Percentiles rank a stretch among this genome's conserved stretches.
These are phyloP conservation scores for Nettapus auritus DNA, from an alignment of 2,113 vertebrate species.

Conservation along the genomic window DNA sequence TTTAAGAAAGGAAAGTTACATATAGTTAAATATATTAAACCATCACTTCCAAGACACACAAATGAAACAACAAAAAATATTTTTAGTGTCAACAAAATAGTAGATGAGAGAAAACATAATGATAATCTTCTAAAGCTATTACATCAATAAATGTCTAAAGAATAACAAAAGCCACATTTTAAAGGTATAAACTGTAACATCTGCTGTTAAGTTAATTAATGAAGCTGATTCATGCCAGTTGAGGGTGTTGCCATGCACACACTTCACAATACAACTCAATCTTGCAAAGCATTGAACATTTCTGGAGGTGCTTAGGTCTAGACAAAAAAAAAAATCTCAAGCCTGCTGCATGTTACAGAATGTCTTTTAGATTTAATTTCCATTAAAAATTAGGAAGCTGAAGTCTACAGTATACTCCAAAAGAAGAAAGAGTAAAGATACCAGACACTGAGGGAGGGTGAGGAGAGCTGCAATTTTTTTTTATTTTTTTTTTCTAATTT, in stretches of 20 bases:
- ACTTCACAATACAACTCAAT: background rate
- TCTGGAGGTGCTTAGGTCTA: background rate
- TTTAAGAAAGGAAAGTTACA: background rate
- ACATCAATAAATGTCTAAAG: background rate
- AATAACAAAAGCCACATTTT: background rate
- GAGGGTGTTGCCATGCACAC: background rate
- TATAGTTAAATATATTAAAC: background rate
- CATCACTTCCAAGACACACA: background rate
- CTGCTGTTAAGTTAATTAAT: background rate
- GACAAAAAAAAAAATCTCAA: background rate
- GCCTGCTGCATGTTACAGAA: background rate
- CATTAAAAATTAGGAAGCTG: background rate
- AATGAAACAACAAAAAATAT: background rate
- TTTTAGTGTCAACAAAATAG: background rate
- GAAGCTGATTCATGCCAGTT: background rate
- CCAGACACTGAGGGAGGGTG: background rate
- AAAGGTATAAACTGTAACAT: background rate
- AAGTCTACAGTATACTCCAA: background rate
- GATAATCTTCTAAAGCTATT: background rate
- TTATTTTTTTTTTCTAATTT: background rate
- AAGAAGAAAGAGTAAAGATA: background rate
- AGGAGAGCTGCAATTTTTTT: background rate
- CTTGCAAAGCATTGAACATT: background rate
- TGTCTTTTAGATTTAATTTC: background rate
- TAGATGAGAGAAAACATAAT: background rate